Percentiles rank a stretch among this genome's conserved stretches.
These are phyloP conservation scores for Lethenteron reissneri DNA, from an alignment of 2,113 vertebrate genomes.

Conservation along the genomic window DNA sequence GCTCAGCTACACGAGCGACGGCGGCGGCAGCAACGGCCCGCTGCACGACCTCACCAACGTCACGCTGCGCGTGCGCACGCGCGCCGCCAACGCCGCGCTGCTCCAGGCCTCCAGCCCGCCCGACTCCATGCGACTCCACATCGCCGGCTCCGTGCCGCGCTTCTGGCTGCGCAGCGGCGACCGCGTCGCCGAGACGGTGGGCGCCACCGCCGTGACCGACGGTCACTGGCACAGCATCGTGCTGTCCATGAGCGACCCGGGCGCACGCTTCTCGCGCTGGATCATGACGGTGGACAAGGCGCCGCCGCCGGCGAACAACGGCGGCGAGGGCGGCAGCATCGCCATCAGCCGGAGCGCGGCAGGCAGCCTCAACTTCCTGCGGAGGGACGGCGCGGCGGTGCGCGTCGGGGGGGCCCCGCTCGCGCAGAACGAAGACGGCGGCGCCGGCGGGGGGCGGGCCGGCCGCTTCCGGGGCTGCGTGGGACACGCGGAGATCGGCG, in stretches of 20 bases:
- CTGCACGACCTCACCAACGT: constrained; percentile 24
- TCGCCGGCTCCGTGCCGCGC: constrained; percentile 40
- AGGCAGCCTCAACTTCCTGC: no score
- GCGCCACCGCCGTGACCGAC: constrained; percentile 22
- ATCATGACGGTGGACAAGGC: constrained; percentile 29
- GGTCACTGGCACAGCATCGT: constrained; percentile 52
- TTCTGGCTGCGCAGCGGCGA: constrained; percentile 32
- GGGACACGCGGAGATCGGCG: no score
- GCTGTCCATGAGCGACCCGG: constrained; percentile 29
- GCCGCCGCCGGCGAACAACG: not conserved
- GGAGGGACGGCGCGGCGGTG: no score
- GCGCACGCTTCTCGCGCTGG: constrained; percentile 28
- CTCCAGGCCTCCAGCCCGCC: constrained; percentile 22
- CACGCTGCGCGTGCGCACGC: constrained; percentile 43
- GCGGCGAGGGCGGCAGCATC: constrained; percentile 8
- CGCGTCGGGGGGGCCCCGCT: no score
- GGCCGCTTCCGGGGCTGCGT: no score
- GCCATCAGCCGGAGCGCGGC: constrained; percentile 20
- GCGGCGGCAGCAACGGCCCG: no score
- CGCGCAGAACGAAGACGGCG: no score
- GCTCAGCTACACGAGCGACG: no score
- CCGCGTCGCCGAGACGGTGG: constrained; percentile 25
- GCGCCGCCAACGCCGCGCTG: constrained; percentile 37
- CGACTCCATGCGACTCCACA: constrained; percentile 34
- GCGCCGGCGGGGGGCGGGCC: no score